Conservation (phyloP, 2,797 vertebrate genomes). For the Crypturellus tataupa region DNA sequence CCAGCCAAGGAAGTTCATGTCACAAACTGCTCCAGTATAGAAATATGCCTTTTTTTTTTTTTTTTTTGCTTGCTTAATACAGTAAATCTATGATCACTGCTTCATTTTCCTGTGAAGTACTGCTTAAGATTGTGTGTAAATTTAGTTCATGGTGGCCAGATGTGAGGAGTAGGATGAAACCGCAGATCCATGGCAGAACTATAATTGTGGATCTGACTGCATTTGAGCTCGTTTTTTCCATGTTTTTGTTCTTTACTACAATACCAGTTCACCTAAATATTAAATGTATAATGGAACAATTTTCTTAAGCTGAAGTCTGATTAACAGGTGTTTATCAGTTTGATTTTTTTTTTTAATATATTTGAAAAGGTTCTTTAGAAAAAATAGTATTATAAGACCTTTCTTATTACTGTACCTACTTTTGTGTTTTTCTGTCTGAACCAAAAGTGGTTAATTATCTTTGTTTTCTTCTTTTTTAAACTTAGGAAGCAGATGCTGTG, state of each 20-base stretch:
- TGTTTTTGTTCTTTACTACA: not conserved
- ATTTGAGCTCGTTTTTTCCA: not conserved
- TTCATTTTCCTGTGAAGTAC: not conserved
- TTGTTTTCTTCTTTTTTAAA: not conserved
- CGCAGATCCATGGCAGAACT: not conserved
- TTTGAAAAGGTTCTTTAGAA: not conserved
- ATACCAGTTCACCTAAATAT: not conserved
- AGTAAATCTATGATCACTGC: not conserved
- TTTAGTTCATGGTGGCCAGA: not conserved
- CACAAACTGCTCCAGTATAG: not conserved
- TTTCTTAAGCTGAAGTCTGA: not conserved
- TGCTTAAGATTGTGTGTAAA: not conserved
- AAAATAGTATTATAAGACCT: not conserved
- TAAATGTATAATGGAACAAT: not conserved
- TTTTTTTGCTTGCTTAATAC: not conserved
- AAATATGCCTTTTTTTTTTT: not conserved
- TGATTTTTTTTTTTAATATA: not conserved
- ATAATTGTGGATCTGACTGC: not conserved
- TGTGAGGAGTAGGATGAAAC: rapidly evolving
- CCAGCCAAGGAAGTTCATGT: not conserved
- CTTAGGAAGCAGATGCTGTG: conserved; percentile 94
- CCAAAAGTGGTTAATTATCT: not conserved
- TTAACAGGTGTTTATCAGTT: not conserved
- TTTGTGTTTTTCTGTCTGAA: not conserved
- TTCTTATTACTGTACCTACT: not conserved